Evolutionary conservation across 2,888 invertebrate species (phyloP), one percentile per base, ranked within the genome.

Genomic region (Furcula furcula): DNA sequence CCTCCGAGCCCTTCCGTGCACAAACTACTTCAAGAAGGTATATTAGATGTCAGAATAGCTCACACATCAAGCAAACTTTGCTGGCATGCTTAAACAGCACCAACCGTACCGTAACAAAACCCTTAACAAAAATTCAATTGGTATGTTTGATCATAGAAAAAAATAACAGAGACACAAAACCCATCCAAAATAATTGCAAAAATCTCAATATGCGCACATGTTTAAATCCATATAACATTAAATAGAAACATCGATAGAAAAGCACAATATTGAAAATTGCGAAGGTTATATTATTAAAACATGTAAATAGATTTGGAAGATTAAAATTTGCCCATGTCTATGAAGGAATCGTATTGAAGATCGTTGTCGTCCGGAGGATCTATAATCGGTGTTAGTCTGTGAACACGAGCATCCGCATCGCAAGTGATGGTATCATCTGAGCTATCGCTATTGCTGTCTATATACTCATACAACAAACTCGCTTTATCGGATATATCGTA

Each of bases 251-350:
- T 66, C 47, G 60, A 70, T 55, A 65, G 55, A 68, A 51, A 76
- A 76, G 76, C 75, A 56, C 61, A 64, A 59, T 46, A 65, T 63
- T 55, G 52, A 58, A n/a, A 55, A 54, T 52, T 51, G 56, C 45
- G 44, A 59, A 51, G 53, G 38, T 52, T 46, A 55, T 42, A 47
- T 39, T 49, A 35, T 31, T 25, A 40, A 52, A 57, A 61, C 36
- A 61, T 58, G 45, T 44, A 45, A 48, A 42, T 51, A 56, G 40
- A 40, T 59, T 48, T 27, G n/a, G 54, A 53, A 55, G 54, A 40
- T 61, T 56, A 89, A 71, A 89, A 89, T 57, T 87, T 86, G 38
- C 89, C 89, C 86, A 89, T 87, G 65, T 89, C 89, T 64, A 89
- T 79, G 63, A 86, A 86, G 47, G 89, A 89, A 59, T 89, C 89